Evolutionary conservation across 2,888 invertebrate species (phyloP), one percentile per base, ranked within the genome.

Genomic region (Hydropsyche betteni): DNA sequence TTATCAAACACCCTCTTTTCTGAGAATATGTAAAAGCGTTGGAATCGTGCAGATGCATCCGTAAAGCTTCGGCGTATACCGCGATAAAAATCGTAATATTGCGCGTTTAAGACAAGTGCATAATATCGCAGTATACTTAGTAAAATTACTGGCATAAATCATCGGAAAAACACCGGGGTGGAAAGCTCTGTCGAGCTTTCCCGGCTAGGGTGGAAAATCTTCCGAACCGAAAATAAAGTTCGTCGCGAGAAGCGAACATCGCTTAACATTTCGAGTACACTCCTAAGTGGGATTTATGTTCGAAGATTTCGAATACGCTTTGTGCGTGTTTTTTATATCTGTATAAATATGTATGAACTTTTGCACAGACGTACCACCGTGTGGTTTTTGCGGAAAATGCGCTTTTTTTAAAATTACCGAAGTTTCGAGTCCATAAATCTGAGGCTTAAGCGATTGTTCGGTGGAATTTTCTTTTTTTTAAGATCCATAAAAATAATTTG

Each of bases 141-240:
- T 52, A 50, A 77, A 79, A 79, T 79, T 79, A 79, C 79, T 74
- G 72, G 76, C 72, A 79, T 79, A 79, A 79, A 79, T 79, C 79
- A 79, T 76, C 64, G 75, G 5, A 38, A 61, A 64, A 77, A 79
- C 75, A 76, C 52, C 58, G 73, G 71, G 74, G 69, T 71, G 73
- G 69, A 71, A 36, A 55, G n/a, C 33, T 58, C 33, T 55, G 24
- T 61, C 55, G 61, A n/a, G 72, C 58, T 55, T 50, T 24, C 44
- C 58, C 51, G 50, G 36, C 10, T 33, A 36, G 44, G 55, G 74
- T 52, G 52, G 74, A 70, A 77, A 53, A 64, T 53, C 68, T 12
- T 33, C 55, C n/a, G 14, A n/a, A 38, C 52, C 36, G 53, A 55
- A 68, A 76, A 76, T 74, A 76, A 76, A 76, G 78, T 58, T 58